Base-by-base conservation (phyloP, 1,140 invertebrate genomes). In the Phymastichus coffea region DNA sequence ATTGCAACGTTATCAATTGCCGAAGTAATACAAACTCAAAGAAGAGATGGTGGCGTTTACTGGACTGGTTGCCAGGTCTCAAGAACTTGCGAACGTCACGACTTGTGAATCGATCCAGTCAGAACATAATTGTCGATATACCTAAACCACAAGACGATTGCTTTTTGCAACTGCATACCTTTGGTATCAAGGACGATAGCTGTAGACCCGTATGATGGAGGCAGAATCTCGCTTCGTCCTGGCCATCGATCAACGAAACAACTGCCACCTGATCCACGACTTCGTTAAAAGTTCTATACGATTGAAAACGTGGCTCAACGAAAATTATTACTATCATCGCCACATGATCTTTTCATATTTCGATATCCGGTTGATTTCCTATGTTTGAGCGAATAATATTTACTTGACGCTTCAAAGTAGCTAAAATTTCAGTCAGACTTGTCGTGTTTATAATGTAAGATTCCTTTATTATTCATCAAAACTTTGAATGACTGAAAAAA, bases 41-140 rank as follows among this genome's bases (percentile, higher is more conserved):
- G 7, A 74, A 73, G 19, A 75, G 74, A 40, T 78, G 76, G 76
- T 77, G 75, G 74, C 58, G 65, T 4, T 20, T 76, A 2, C 54
- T 78, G 6, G 70, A 73, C 25, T 78, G 76, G 76, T 44, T 78
- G 3, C 73, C 77, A 0, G 64, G 66, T 3, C 38, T 71, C 1
- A 73, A 73, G 35, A 48, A 20, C 6, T 22, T 61, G 10, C 8
- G 28, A 33, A 33, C 28, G 28, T 6, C 28, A 12, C 28, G 28
- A 33, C 28, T n/a, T 6, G 28, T 12, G 26, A 33, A 15, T 20
- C 33, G 23, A 12, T 23, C 58, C 0, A 14, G 17, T 6, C 58
- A 48, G 7, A 43, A 48, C 7, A 19, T 20, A 4, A 26, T 46
- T 57, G 1, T 61, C 71, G 6, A 70, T 65, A n/a, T n/a, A 64